Evolutionary conservation across 2,797 vertebrate genomes (phyloP).

Genomic region (Hypotaenidia philippensis): DNA sequence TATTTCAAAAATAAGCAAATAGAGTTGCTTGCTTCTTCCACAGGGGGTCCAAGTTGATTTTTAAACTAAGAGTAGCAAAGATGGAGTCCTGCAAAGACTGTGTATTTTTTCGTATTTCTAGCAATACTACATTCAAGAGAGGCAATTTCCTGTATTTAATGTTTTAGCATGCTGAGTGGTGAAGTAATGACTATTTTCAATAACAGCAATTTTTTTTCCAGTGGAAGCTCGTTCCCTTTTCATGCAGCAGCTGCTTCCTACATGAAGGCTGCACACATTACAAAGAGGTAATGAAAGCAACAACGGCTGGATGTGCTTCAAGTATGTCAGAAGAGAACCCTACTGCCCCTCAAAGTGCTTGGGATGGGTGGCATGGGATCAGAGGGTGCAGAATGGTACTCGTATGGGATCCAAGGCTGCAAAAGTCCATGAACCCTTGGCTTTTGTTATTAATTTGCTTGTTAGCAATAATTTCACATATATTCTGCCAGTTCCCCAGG

Average conservation of each 20-base stretch:
- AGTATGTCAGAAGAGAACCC: neutral
- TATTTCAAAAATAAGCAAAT: slow-evolving; percentile 64
- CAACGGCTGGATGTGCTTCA: slow-evolving; percentile 51
- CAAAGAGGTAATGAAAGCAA: slow-evolving; percentile 37
- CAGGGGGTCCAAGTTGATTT: slow-evolving; percentile 36
- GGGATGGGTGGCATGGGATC: slow-evolving; percentile 19
- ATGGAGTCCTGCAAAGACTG: slow-evolving; percentile 33
- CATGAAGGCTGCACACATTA: slow-evolving; percentile 24
- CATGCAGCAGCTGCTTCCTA: slow-evolving; percentile 66
- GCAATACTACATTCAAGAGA: slow-evolving; percentile 33
- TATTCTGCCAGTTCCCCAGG: slow-evolving; percentile 11
- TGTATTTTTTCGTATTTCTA: slow-evolving; percentile 56
- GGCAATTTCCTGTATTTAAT: slow-evolving; percentile 51
- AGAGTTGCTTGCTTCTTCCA: slow-evolving; percentile 19
- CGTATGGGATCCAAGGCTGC: neutral
- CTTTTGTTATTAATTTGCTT: slow-evolving; percentile 2
- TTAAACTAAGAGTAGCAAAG: slow-evolving; percentile 50
- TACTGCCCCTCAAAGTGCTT: neutral
- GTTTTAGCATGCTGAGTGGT: slow-evolving; percentile 19
- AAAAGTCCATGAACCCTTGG: neutral
- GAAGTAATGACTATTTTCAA: slow-evolving; percentile 50
- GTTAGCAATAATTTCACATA: slow-evolving; percentile 4
- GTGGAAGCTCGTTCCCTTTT: slow-evolving; percentile 46
- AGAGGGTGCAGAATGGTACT: neutral
- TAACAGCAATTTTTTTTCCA: neutral